These are phyloP conservation scores for Drosophila aff. DNA, from an alignment of 1,140 invertebrate genomes.

Conservation along the genomic window DNA sequence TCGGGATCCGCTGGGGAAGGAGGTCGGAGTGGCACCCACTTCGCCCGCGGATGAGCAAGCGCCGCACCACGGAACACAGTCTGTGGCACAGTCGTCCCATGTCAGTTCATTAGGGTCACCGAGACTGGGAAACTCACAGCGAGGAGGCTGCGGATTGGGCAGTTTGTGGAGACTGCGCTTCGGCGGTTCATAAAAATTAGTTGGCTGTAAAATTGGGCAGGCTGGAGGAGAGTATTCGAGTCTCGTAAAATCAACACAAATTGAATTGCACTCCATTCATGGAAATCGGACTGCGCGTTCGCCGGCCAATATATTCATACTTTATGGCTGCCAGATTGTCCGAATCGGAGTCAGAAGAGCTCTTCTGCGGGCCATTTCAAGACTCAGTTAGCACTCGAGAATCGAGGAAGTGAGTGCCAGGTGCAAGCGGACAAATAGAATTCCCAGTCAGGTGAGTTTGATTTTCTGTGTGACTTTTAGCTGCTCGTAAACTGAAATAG, in stretches of 20 bases:
- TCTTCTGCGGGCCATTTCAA: conserved; percentile 1
- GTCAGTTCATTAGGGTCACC: conserved; percentile 80
- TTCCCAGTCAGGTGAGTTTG: conserved; percentile 26
- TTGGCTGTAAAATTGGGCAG: conserved; percentile 67
- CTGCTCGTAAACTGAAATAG: conserved; percentile 40
- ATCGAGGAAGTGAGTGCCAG: conserved; percentile 28
- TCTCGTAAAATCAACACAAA: conserved; percentile 62
- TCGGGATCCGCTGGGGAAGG: conserved; percentile 11
- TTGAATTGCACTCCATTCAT: conserved; percentile 78
- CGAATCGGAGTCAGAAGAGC: conserved; percentile 27
- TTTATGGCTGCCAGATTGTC: conserved; percentile 37
- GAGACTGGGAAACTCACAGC: conserved; percentile 33
- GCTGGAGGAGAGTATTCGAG: conserved; percentile 22
- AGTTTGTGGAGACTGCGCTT: conserved; percentile 32
- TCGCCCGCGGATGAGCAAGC: conserved; percentile 63
- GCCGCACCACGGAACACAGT: conserved; percentile 43
- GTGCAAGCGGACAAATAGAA: conserved; percentile 34
- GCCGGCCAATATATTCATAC: conserved; percentile 28
- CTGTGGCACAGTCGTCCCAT: conserved; percentile 47
- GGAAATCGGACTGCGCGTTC: conserved; percentile 27
- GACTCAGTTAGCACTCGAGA: conserved; percentile 15
- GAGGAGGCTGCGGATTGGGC: conserved; percentile 26
- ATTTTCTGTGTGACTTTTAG: conserved; percentile 48
- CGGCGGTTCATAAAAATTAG: conserved; percentile 78
- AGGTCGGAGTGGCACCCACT: conserved; percentile 40